Evolutionary conservation across 2,888 invertebrate species (phyloP).

Genomic region (Dynastes grantii): DNA sequence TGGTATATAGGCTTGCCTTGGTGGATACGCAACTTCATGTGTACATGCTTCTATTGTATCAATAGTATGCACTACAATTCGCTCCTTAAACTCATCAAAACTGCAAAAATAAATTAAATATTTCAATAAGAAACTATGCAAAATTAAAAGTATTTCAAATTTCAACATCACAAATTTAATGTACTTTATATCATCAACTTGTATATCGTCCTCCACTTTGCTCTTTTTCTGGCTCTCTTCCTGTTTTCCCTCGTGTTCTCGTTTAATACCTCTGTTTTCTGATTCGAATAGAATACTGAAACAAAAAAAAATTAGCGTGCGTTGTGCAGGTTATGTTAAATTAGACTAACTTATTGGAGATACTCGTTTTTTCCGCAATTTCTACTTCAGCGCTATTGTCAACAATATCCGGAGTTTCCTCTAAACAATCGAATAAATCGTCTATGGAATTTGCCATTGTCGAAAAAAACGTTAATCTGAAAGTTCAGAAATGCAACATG

Average conservation of each 20-base stretch:
- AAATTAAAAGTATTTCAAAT: too few relatives aligned
- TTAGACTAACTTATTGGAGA: slow-evolving; percentile 30
- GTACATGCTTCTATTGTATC: slow-evolving; percentile 94
- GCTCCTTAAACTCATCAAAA: slow-evolving; percentile 82
- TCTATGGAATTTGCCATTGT: slow-evolving; percentile 68
- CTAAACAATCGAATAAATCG: slow-evolving; percentile 69
- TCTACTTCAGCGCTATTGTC: slow-evolving; percentile 54
- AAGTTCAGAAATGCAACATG: slow-evolving; percentile 27
- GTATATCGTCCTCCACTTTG: slow-evolving; percentile 64
- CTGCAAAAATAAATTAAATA: slow-evolving; percentile 69
- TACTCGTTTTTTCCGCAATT: slow-evolving; percentile 23
- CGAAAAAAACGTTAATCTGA: slow-evolving; percentile 19
- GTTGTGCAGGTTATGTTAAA: slow-evolving; percentile 54
- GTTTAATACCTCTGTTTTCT: slow-evolving; percentile 62
- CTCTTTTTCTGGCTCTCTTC: slow-evolving; percentile 60
- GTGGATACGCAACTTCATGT: slow-evolving; percentile 97
- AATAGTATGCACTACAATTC: slow-evolving; percentile 90
- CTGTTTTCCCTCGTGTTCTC: slow-evolving; percentile 61
- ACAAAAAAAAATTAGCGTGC: slow-evolving; percentile 51
- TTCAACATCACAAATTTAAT: slow-evolving; percentile 32
- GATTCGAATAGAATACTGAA: slow-evolving; percentile 58
- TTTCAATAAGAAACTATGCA: not conserved
- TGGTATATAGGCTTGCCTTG: slow-evolving; percentile 84
- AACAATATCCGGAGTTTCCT: slow-evolving; percentile 59
- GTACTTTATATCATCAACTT: slow-evolving; percentile 67